These are phyloP conservation scores for Eurystomus glaucurus DNA, from an alignment of 2,797 vertebrate species.

Conservation along the genomic window DNA sequence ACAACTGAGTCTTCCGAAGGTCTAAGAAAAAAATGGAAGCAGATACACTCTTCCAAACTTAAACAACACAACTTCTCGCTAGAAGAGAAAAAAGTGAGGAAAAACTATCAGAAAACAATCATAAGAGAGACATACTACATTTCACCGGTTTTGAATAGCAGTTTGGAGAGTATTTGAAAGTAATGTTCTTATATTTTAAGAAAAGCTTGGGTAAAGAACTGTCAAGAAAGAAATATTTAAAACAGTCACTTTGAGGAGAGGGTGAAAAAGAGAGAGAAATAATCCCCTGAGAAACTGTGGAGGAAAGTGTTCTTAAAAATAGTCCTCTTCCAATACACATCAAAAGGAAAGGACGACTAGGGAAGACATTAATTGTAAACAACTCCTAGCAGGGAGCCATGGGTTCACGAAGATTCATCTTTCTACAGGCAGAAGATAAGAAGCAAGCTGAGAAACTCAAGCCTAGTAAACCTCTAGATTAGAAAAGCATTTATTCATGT, in stretches of 20 bases:
- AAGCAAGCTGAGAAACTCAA: conserved; percentile 28
- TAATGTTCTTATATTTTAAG: not conserved
- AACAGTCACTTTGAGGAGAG: not conserved
- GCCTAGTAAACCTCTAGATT: not conserved
- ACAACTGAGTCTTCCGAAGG: not conserved
- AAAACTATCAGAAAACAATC: not conserved
- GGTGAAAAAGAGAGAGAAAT: not conserved
- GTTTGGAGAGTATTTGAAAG: not conserved
- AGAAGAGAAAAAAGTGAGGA: not conserved
- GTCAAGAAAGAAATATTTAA: not conserved
- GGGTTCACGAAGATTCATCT: not conserved
- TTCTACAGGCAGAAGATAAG: conserved; percentile 14
- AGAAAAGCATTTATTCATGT: not conserved
- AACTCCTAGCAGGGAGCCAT: not conserved
- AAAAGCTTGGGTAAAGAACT: not conserved
- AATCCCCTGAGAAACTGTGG: not conserved
- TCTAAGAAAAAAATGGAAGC: not conserved
- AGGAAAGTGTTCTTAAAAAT: not conserved
- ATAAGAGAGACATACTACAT: not conserved
- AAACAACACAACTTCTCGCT: not conserved
- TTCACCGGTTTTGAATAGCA: not conserved
- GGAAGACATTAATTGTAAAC: conserved; percentile 5
- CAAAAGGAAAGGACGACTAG: not conserved
- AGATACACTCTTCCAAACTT: not conserved
- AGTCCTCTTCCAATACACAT: not conserved